These are phyloP conservation scores for Heterochromis multidens DNA, from an alignment of 2,113 vertebrate genomes.

Conservation along the genomic window DNA sequence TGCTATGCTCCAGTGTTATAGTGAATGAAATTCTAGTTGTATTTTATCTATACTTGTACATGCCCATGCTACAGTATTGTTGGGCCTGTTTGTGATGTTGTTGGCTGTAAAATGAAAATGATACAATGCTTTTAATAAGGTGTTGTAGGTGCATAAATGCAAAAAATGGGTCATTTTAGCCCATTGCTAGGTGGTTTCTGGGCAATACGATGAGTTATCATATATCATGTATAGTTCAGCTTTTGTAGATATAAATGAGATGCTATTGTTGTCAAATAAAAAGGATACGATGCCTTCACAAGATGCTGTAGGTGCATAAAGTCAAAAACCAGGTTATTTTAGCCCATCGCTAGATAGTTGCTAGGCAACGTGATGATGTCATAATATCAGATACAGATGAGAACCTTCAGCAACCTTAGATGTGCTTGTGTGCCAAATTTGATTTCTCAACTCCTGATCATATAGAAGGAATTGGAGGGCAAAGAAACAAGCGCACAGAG, in stretches of 20 bases:
- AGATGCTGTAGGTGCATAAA: too few species aligned
- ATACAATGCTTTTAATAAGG: background rate
- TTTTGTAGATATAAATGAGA: too few species aligned
- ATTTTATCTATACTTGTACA: background rate
- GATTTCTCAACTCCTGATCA: background rate
- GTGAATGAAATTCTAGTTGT: background rate
- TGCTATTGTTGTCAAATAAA: too few species aligned
- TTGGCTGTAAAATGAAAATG: background rate
- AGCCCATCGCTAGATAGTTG: too few species aligned
- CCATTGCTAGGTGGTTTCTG: fast-evolving
- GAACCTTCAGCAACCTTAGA: too few species aligned
- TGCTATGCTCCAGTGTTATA: background rate
- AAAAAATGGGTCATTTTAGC: fast-evolving
- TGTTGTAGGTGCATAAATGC: background rate
- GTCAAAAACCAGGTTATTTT: too few species aligned
- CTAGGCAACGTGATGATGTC: background rate
- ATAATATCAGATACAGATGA: background rate
- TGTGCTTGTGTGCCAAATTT: background rate
- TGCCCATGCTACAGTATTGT: background rate
- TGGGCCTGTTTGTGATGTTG: background rate
- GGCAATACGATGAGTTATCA: too few species aligned
- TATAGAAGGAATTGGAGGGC: background rate
- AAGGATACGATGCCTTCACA: too few species aligned
- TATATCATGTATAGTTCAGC: too few species aligned
- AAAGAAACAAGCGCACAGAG: background rate